A percentile compares a stretch with the other conserved stretches of the same genome.
Conservation (phyloP, 2,113 vertebrate species). For the Brienomyrus longianalis region DNA sequence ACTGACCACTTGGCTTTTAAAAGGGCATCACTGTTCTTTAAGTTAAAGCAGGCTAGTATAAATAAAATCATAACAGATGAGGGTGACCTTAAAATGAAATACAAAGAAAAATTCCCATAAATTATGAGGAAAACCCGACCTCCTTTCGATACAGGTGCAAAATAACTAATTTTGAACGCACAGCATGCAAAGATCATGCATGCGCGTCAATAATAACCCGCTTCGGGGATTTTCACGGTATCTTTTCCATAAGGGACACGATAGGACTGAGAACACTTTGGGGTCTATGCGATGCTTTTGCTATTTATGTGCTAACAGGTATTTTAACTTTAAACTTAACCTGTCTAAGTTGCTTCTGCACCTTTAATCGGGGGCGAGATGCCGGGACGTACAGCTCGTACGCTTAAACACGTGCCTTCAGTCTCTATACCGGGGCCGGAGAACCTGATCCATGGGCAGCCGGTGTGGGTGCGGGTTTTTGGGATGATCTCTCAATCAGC, state of each 20-base stretch:
- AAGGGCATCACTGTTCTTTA: background rate
- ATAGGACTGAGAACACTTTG: background rate
- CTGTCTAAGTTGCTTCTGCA: background rate
- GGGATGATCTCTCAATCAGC: too few species aligned
- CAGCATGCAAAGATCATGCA: background rate
- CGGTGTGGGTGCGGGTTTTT: too few species aligned
- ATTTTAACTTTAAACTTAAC: background rate
- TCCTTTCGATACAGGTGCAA: background rate
- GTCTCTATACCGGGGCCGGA: too few species aligned
- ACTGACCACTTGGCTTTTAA: background rate
- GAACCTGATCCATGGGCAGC: too few species aligned
- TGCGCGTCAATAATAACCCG: background rate
- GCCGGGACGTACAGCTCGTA: background rate
- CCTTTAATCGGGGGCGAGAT: background rate
- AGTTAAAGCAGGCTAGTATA: background rate
- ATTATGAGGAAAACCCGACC: background rate
- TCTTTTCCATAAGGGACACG: background rate
- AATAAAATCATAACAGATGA: background rate
- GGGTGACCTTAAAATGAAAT: background rate
- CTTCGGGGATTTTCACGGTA: background rate
- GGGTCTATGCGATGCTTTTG: background rate
- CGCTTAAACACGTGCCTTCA: too few species aligned
- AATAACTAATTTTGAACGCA: background rate
- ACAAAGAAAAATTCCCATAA: background rate
- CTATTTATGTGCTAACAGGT: background rate